phyloP scores from a whole-genome alignment of 2,888 invertebrate genomes.

The Ceriagrion tenellum region DNA sequence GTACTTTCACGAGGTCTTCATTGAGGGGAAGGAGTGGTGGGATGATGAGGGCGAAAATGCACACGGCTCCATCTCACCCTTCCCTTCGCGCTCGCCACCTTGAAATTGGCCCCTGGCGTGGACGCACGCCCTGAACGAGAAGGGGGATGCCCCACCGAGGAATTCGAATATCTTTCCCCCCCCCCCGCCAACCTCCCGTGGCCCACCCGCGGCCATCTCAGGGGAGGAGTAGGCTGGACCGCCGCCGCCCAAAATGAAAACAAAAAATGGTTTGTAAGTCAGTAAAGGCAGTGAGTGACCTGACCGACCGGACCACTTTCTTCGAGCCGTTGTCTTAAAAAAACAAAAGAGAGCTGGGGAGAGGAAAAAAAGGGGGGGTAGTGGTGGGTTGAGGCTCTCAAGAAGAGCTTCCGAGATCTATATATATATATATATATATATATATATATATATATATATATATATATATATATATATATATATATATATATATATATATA shows the following conservation, averaged over 20 bases:
- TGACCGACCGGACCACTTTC: constrained; percentile 11
- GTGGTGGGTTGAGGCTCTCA: background rate
- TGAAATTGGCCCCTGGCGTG: background rate
- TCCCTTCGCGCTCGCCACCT: background rate
- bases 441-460: too few relatives aligned
- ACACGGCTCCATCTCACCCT: background rate
- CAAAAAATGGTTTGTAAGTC: background rate
- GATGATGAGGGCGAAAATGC: background rate
- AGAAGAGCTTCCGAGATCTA: background rate
- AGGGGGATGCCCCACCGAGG: background rate
- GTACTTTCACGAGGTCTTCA: background rate
- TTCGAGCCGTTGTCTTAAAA: background rate
- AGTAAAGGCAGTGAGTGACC: background rate
- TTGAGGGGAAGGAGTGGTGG: background rate
- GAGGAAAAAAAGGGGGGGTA: background rate
- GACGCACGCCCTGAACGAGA: too few relatives aligned
- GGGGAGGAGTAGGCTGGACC: background rate
- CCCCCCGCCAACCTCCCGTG: background rate
- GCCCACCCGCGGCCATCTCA: background rate
- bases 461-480: too few relatives aligned
- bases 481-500: too few relatives aligned
- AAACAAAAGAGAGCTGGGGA: background rate
- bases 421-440: background rate
- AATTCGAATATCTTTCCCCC: background rate
- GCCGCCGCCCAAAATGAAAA: background rate